Conservation (phyloP, 2,888 invertebrate species). For the Torymus aiolomorphi region DNA sequence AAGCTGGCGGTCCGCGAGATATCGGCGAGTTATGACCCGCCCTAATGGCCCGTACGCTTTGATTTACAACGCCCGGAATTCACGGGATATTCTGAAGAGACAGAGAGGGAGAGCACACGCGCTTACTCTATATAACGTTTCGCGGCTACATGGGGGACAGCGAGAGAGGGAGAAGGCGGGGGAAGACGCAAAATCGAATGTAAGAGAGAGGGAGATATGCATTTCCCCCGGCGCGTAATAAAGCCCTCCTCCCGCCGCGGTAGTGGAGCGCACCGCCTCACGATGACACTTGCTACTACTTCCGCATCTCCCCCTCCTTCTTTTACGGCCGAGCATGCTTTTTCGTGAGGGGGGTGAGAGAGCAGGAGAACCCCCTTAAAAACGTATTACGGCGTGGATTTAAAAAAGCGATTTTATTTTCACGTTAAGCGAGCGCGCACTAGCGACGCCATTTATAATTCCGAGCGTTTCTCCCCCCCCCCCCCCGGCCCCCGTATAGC, state of each 20-base stretch:
- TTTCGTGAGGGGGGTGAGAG: too few relatives aligned
- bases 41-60: slow-evolving; percentile 73
- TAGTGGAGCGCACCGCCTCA: slow-evolving; percentile 13
- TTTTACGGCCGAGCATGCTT: neutral
- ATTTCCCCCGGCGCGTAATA: slow-evolving; percentile 24
- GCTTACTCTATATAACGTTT: neutral
- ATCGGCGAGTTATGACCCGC: slow-evolving; percentile 74
- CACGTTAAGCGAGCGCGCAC: slow-evolving; percentile 51
- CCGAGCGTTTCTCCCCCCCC: slow-evolving; percentile 27
- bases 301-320: slow-evolving; percentile 26
- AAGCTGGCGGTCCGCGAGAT: slow-evolving; percentile 73
- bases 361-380: slow-evolving; percentile 61
- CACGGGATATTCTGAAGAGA: slow-evolving; percentile 55
- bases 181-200: slow-evolving; percentile 19
- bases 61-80: slow-evolving; percentile 72
- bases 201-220: slow-evolving; percentile 15
- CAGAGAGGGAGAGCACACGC: slow-evolving; percentile 1
- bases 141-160: neutral
- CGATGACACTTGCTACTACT: slow-evolving; percentile 35
- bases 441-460: slow-evolving; percentile 62
- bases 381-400: slow-evolving; percentile 65
- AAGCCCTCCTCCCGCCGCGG: neutral
- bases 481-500: neutral
- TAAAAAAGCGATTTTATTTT: slow-evolving; percentile 66
- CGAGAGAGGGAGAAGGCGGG: slow-evolving; percentile 3